Conservation (phyloP, 2,797 vertebrate genomes). For the Acrossocheilus wenchowensis region DNA sequence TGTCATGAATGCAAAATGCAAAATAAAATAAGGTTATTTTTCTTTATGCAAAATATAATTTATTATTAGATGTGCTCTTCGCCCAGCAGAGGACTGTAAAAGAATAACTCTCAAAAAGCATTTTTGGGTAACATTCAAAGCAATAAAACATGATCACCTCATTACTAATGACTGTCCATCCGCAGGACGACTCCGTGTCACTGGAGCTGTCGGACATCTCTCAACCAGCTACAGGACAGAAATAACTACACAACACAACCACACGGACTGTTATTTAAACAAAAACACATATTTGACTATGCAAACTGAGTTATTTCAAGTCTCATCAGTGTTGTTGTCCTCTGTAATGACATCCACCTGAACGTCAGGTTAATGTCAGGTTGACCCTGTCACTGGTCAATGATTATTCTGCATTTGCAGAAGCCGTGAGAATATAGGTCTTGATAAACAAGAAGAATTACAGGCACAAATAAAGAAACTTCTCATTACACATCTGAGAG, state of each 20-base stretch:
- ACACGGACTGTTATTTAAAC: neutral
- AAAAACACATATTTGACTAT: neutral
- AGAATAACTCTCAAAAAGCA: neutral
- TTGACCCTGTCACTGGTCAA: slow-evolving; percentile 22
- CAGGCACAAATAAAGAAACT: neutral
- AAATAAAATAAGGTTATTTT: neutral
- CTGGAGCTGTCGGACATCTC: slow-evolving; percentile 93
- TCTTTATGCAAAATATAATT: neutral
- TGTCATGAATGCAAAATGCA: neutral
- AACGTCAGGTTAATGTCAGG: neutral
- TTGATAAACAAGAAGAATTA: neutral
- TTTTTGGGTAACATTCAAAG: neutral
- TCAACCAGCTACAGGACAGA: slow-evolving; percentile 63
- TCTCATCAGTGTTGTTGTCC: neutral
- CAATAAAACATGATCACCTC: slow-evolving; percentile 79
- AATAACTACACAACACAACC: neutral
- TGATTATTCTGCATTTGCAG: slow-evolving; percentile 8
- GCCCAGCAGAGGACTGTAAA: neutral
- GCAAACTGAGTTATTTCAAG: neutral
- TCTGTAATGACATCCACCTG: neutral
- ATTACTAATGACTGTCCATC: slow-evolving; percentile 96
- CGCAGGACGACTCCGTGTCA: slow-evolving; percentile 94
- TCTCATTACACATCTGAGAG: neutral
- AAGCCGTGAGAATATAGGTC: neutral
- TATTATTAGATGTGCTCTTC: neutral